Evolutionary conservation across 2,888 invertebrate genomes (phyloP), one percentile per base, ranked within the genome.

Genomic region (Scotopteryx bipunctaria): DNA sequence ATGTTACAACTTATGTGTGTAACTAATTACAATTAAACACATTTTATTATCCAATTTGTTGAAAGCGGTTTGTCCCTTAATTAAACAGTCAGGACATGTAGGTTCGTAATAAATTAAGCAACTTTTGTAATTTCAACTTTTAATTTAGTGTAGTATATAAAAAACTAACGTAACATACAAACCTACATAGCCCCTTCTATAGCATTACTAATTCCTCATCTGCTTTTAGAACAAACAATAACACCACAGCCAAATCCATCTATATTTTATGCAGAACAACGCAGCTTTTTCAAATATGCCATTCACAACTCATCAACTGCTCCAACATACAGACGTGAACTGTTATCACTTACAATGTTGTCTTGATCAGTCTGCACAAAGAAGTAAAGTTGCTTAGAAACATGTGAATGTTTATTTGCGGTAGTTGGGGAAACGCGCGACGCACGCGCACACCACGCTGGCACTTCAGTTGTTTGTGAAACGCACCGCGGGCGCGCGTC

Each of bases 391-490:
- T 63, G 58, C 59, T 66, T 69, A 64, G 69, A 64, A 77, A 73
- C 76, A 73, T 73, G 74, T 71, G 76, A 75, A 74, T 76, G 86
- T 86, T 86, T 88, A 88, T 88, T 88, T 88, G 86, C 74, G 81
- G 83, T 84, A 73, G 66, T 78, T 71, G 77, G 71, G 75, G 77
- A 73, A 78, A 76, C 78, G 78, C 68, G 72, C 74, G 73, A 74
- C 86, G 81, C 84, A 79, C 80, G 84, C 82, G 81, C 82, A 72
- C 66, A 59, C 74, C 78, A 76, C 73, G 81, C 81, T 69, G 73
- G 72, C 64, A 49, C 46, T 78, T 81, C 85, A 86, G 86, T 87
- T 78, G 81, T 79, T 76, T 67, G 76, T 69, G 76, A 68, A 67
- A 68, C 71, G 67, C 73, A 36, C 42, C 57, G 70, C 73, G 74